phyloP scores from a whole-genome alignment of 2,797 vertebrate species.

The Hippoglossus hippoglossus region DNA sequence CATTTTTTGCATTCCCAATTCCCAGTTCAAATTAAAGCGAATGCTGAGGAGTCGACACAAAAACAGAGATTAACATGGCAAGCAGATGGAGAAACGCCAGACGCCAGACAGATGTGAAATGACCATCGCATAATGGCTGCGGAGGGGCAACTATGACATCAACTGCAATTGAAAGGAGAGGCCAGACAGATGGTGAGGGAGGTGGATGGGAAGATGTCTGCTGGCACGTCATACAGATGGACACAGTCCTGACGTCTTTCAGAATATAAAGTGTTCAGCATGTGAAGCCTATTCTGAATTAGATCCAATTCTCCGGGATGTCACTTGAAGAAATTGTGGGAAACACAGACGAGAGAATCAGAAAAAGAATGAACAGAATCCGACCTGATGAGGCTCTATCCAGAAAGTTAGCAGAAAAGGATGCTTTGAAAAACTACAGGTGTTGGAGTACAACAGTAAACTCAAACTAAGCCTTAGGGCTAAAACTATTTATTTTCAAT shows the following conservation, averaged over 20 bases:
- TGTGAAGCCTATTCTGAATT: conserved; percentile 21
- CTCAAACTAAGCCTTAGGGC: too few relatives aligned
- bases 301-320: conserved; percentile 14
- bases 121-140: conserved; percentile 47
- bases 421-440: background rate
- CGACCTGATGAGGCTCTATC: background rate
- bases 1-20: conserved; percentile 56
- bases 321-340: background rate
- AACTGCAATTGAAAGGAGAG: conserved; percentile 53
- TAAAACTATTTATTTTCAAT: background rate
- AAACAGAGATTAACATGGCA: conserved; percentile 38
- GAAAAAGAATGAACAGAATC: background rate
- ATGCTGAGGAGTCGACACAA: conserved; percentile 33
- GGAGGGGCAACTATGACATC: conserved; percentile 52
- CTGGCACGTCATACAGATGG: conserved; percentile 51
- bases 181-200: conserved; percentile 62
- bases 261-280: conserved; percentile 24
- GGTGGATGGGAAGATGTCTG: conserved; percentile 46
- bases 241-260: conserved; percentile 29
- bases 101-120: conserved; percentile 56
- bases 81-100: conserved; percentile 52
- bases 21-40: conserved; percentile 57
- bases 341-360: background rate
- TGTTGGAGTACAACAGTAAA: background rate
- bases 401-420: background rate